These are phyloP conservation scores for Ploceus nigricollis DNA, from an alignment of 2,113 vertebrate species.

Conservation along the genomic window DNA sequence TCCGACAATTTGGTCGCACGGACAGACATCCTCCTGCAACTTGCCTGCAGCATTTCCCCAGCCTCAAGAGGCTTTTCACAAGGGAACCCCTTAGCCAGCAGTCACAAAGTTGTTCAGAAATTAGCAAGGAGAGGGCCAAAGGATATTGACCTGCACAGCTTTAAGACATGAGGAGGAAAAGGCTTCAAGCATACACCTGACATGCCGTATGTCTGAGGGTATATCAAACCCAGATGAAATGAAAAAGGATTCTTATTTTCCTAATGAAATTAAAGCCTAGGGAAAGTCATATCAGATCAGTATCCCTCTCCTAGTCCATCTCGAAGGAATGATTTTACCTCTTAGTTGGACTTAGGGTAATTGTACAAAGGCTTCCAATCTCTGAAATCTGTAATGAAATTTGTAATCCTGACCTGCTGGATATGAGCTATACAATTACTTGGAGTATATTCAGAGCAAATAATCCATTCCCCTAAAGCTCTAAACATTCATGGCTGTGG, in stretches of 20 bases:
- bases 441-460: constrained; percentile 66
- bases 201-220: background rate
- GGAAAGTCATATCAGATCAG: constrained; percentile 29
- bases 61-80: too few species aligned
- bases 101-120: background rate
- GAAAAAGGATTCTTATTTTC: background rate
- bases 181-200: background rate
- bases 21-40: background rate
- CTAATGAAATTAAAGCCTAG: constrained; percentile 40
- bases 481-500: constrained; percentile 60
- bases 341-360: constrained; percentile 73
- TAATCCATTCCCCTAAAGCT: constrained; percentile 73
- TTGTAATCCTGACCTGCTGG: constrained; percentile 80
- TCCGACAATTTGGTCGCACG: rapidly evolving
- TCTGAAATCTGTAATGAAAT: constrained; percentile 76
- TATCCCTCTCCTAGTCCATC: constrained; percentile 59
- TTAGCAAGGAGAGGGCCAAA: background rate
- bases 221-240: background rate
- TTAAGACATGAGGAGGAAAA: background rate
- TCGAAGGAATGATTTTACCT: constrained; percentile 75
- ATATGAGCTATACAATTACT: constrained; percentile 81
- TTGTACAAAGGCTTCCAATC: constrained; percentile 76
- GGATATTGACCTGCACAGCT: background rate
- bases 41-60: background rate
- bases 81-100: background rate